Evolutionary conservation across 2,797 vertebrate species (phyloP).

Genomic region (Rhinatrema bivittatum): DNA sequence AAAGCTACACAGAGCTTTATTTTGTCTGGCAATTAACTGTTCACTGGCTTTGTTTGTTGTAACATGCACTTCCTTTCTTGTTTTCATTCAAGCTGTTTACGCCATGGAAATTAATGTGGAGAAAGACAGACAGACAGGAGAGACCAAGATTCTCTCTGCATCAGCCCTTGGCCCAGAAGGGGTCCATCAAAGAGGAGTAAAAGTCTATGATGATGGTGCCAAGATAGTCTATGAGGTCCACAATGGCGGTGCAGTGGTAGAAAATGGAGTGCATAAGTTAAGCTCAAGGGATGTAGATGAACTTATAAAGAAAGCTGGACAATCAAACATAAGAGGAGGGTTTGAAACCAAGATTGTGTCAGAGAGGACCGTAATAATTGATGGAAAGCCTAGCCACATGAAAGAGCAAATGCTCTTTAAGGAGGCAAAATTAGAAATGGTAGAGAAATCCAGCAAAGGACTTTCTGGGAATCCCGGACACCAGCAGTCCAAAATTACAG

Average conservation of each 20-base stretch:
- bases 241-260: constrained; percentile 75
- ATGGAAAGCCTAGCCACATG: constrained; percentile 62
- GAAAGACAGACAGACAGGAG: constrained; percentile 87
- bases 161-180: constrained; percentile 75
- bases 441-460: constrained; percentile 63
- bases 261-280: constrained; percentile 82
- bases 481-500: constrained; percentile 39
- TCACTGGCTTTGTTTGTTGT: constrained; percentile 78
- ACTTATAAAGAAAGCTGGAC: constrained; percentile 78
- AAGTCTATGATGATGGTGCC: constrained; percentile 88
- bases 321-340: constrained; percentile 57
- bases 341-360: constrained; percentile 49
- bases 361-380: constrained; percentile 52
- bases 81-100: constrained; percentile 86
- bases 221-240: constrained; percentile 93
- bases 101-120: constrained; percentile 98
- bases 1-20: constrained; percentile 42
- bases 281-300: constrained; percentile 83
- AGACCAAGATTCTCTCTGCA: constrained; percentile 88
- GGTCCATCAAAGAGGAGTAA: constrained; percentile 80
- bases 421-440: constrained; percentile 78
- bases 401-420: constrained; percentile 78
- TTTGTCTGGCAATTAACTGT: constrained; percentile 77
- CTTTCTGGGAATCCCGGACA: constrained; percentile 45
- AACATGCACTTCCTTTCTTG: constrained; percentile 78